These are phyloP conservation scores for Sycophila texana DNA, from an alignment of 2,888 invertebrate genomes.

Conservation along the genomic window DNA sequence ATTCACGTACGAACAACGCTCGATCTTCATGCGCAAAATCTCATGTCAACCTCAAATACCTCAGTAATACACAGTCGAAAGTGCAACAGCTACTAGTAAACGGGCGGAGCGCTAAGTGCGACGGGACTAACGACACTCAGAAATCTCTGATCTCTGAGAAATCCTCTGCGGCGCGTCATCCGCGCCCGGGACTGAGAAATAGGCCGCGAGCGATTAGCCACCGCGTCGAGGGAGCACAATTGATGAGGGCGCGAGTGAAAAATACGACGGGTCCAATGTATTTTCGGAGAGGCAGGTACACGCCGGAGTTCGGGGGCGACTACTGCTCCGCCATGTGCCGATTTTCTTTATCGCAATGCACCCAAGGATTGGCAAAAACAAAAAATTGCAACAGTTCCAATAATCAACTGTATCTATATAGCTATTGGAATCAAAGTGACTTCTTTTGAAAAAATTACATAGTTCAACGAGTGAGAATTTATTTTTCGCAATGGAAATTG, in stretches of 20 bases:
- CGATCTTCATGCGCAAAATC: background rate
- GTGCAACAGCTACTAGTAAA: too few relatives aligned
- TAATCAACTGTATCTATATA: too few relatives aligned
- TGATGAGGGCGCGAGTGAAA: conserved; percentile 17
- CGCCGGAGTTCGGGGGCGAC: too few relatives aligned
- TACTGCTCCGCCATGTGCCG: too few relatives aligned
- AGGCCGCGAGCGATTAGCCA: conserved; percentile 1
- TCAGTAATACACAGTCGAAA: background rate
- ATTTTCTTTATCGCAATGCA: too few relatives aligned
- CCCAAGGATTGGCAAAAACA: background rate
- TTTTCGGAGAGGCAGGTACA: background rate
- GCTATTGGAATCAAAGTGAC: too few relatives aligned
- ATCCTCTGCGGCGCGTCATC: conserved; percentile 44
- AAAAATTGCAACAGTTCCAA: too few relatives aligned
- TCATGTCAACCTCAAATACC: background rate
- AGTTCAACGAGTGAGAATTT: too few relatives aligned
- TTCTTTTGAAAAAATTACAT: too few relatives aligned
- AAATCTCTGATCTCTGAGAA: too few relatives aligned
- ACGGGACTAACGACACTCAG: conserved; percentile 64
- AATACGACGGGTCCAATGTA: background rate
- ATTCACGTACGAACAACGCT: background rate
- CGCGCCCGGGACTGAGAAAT: background rate
- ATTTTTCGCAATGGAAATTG: too few relatives aligned
- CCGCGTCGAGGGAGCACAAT: background rate
- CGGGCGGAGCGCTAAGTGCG: conserved; percentile 60